Percentiles rank a stretch among this genome's conserved stretches.
Evolutionary conservation across 2,113 vertebrate species (phyloP).

Genomic region (Galbula dea): DNA sequence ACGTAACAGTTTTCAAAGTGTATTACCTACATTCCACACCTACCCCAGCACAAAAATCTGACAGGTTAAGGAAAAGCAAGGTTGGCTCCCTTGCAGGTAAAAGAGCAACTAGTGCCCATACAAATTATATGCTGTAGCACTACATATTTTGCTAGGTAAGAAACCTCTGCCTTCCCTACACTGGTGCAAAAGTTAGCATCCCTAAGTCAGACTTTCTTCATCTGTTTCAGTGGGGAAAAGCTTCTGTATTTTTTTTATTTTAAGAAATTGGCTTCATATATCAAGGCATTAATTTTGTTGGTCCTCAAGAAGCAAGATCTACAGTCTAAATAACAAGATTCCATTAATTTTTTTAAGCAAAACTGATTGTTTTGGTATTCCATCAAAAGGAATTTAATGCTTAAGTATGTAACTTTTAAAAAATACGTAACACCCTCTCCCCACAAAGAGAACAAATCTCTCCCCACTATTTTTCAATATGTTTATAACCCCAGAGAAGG

Average conservation of each 20-base stretch:
- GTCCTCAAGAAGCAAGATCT: not conserved
- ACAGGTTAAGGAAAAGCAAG: not conserved
- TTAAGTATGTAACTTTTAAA: not conserved
- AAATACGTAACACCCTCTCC: accelerated
- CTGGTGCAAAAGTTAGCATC: not conserved
- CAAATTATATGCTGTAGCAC: not conserved
- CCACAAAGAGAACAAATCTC: not conserved
- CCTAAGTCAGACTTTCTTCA: not conserved
- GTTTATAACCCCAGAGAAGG: not conserved
- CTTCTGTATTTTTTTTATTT: not conserved
- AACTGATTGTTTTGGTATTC: not conserved
- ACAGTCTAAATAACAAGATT: not conserved
- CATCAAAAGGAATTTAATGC: not conserved
- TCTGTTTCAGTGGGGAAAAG: not conserved
- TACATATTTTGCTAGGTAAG: not conserved
- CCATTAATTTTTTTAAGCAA: not conserved
- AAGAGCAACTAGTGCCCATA: not conserved
- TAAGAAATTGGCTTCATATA: not conserved
- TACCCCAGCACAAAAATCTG: not conserved
- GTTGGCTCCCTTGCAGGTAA: not conserved
- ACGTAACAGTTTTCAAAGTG: not conserved
- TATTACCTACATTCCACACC: not conserved
- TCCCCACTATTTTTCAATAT: not conserved
- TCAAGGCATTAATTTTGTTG: not conserved
- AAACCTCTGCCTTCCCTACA: not conserved